A percentile compares a stretch with the other conserved stretches of the same genome.
phyloP scores from a whole-genome alignment of 2,888 invertebrate species.

The Podabrus alpinus region DNA sequence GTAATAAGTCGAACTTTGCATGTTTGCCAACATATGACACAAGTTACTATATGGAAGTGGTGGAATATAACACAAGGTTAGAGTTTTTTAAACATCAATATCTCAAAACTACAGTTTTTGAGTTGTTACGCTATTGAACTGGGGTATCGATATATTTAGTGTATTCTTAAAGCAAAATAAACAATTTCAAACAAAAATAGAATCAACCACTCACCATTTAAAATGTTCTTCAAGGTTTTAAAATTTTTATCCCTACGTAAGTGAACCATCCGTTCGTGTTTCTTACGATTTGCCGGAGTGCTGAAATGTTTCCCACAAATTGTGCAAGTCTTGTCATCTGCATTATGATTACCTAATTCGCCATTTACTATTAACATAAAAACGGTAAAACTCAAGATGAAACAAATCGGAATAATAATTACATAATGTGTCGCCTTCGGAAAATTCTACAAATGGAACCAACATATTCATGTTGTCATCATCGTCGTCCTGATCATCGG shows the following conservation, averaged over 20 bases:
- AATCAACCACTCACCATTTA: background rate
- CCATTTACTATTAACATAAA: background rate
- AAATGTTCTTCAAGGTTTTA: background rate
- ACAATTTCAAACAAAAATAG: background rate
- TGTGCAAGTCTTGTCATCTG: constrained; percentile 33
- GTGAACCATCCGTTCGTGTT: constrained; percentile 45
- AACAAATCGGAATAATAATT: background rate
- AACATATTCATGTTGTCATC: background rate
- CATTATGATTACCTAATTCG: background rate
- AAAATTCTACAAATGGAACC: background rate
- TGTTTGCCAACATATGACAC: too few species aligned
- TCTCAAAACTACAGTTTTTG: too few species aligned
- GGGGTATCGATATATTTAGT: too few species aligned
- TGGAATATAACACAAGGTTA: too few species aligned
- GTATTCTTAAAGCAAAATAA: background rate
- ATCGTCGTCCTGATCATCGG: background rate
- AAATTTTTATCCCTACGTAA: constrained; percentile 7
- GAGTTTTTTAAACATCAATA: too few species aligned
- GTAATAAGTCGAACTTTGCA: too few species aligned
- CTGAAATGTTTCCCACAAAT: constrained; percentile 47
- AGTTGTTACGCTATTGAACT: too few species aligned
- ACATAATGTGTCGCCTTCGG: background rate
- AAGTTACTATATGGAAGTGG: too few species aligned
- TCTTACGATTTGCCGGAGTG: constrained; percentile 43
- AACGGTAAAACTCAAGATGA: background rate